Conservation (phyloP, 2,797 vertebrate species). For the Fratercula arctica region DNA sequence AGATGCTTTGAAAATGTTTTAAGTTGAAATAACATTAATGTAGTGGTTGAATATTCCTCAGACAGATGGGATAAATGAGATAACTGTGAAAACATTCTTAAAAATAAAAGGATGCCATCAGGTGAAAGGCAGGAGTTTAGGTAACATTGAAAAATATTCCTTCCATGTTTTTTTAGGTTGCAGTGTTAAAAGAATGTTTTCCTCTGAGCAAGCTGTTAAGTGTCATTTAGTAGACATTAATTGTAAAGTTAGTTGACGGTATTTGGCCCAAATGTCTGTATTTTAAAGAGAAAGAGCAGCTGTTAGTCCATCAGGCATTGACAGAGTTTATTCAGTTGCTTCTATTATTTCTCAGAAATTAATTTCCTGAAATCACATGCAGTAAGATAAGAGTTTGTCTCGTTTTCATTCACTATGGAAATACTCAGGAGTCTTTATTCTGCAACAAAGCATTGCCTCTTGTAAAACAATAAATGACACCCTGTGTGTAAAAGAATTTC, state of each 20-base stretch:
- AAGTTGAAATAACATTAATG: constrained; percentile 39
- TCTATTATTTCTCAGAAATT: constrained; percentile 70
- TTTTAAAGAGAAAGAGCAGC: constrained; percentile 60
- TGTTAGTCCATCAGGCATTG: constrained; percentile 67
- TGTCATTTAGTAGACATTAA: constrained; percentile 67
- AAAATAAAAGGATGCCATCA: constrained; percentile 68
- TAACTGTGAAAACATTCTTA: constrained; percentile 72
- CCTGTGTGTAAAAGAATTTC: background rate
- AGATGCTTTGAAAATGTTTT: constrained; percentile 46
- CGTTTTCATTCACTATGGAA: constrained; percentile 40
- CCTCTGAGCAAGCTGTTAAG: constrained; percentile 37
- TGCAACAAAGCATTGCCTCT: constrained; percentile 14
- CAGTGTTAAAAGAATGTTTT: constrained; percentile 33
- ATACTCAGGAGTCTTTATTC: constrained; percentile 48
- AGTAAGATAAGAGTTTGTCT: constrained; percentile 49
- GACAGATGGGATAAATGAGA: constrained; percentile 71
- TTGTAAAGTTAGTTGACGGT: constrained; percentile 68
- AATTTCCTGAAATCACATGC: constrained; percentile 67
- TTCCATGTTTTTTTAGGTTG: constrained; percentile 34
- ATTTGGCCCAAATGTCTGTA: constrained; percentile 62
- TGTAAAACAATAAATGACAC: constrained; percentile 52
- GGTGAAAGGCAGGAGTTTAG: constrained; percentile 48
- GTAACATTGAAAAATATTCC: constrained; percentile 53
- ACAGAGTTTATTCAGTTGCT: constrained; percentile 55
- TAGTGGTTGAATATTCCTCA: constrained; percentile 43